Base-by-base conservation (phyloP, 2,888 invertebrate genomes). In the Chironomus riparius region DNA sequence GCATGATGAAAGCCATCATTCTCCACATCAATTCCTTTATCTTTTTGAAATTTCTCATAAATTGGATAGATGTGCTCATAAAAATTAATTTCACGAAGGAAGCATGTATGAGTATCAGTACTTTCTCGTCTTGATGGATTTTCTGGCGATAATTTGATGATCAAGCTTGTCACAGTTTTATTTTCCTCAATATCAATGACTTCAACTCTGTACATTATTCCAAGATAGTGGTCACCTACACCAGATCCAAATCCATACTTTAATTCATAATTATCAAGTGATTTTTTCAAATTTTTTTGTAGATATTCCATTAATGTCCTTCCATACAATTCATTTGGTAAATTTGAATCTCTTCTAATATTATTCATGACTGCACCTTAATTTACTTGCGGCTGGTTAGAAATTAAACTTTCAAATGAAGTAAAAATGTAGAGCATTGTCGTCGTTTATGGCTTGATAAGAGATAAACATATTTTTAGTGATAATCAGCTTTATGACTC, bases 181-280 rank as follows among this genome's bases (percentile, higher is more conserved):
- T 56, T 56, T 18, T 56, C 56, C 18, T 56, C 12, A 10, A 48
- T 71, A 21, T n/a, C 18, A 3, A 22, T 68, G 15, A 80, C 77
- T 22, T 10, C 77, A 18, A 81, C 78, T 3, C 82, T 80, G 78
- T 81, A 82, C 2, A 83, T 78, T 28, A 82, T 78, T 21, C 83
- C 82, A 77, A 83, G 78, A 24, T 82, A 83, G 76, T 83, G 83
- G 74, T 82, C 83, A 6, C 83, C 83, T 77, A 81, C 82, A 69
- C 78, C 78, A 10, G 82, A 80, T 7, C 81, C 83, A 5, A 10
- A 38, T 38, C 38, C 38, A 38, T 38, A 38, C 10, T 38, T 38
- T 2, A 38, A 38, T 10, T 38, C 38, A 2, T 38, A 38, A 0
- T 38, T 38, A 38, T 38, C 38, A 1, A 38, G 38, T 10, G 38